Percentiles rank a stretch among this genome's conserved stretches.
These are phyloP conservation scores for Sebastes fasciatus DNA, from an alignment of 2,113 vertebrate genomes.

Conservation along the genomic window DNA sequence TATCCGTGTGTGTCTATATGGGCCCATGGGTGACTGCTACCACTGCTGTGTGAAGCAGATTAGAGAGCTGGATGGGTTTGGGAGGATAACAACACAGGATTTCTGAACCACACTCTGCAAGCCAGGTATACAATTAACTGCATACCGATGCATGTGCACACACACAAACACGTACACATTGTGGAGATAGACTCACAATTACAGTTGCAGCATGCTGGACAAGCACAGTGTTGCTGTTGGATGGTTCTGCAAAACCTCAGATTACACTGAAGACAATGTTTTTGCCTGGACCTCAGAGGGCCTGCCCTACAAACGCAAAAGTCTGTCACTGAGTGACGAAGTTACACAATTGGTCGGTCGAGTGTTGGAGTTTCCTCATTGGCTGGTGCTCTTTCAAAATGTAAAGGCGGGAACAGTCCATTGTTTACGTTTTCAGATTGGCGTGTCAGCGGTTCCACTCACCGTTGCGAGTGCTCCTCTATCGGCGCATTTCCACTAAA, in stretches of 20 bases:
- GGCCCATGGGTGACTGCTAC: constrained; percentile 44
- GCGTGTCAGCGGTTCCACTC: too few relatives aligned
- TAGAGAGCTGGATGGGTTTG: constrained; percentile 54
- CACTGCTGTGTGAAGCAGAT: constrained; percentile 65
- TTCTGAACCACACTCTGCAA: constrained; percentile 39
- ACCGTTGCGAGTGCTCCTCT: too few relatives aligned
- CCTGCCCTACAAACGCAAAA: too few relatives aligned
- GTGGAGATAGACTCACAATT: background rate
- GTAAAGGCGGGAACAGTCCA: too few relatives aligned
- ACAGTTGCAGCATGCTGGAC: background rate
- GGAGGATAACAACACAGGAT: constrained; percentile 47
- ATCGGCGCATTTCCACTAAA: too few relatives aligned
- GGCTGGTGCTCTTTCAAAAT: too few relatives aligned
- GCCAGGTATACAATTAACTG: constrained; percentile 28
- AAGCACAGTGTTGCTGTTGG: constrained; percentile 4
- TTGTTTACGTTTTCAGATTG: too few relatives aligned
- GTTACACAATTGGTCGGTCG: too few relatives aligned
- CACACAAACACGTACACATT: background rate
- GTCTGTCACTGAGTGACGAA: too few relatives aligned
- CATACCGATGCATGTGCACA: constrained; percentile 31
- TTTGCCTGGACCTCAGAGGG: too few relatives aligned
- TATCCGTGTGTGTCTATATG: constrained; percentile 20
- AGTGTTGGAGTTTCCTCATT: too few relatives aligned
- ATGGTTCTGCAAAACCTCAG: background rate
- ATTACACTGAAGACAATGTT: background rate